Percentiles rank a stretch among this genome's conserved stretches.
Evolutionary conservation across 2,113 vertebrate species (phyloP).

Genomic region (Tragulus kanchil): DNA sequence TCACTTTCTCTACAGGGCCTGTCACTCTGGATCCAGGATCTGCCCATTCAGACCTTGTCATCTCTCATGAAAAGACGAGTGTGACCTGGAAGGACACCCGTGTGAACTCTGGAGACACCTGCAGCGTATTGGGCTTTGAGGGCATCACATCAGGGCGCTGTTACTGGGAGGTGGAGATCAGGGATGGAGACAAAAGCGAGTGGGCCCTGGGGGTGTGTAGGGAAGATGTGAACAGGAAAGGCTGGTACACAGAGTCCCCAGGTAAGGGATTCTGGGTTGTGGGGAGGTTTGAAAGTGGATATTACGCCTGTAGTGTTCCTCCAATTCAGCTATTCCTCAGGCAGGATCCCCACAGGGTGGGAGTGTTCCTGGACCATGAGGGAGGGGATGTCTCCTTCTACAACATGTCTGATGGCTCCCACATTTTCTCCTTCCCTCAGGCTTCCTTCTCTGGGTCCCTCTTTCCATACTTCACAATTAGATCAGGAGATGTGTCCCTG

Average conservation of each 20-base stretch:
- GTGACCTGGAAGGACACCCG: fast-evolving
- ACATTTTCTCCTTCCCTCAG: slow-evolving; percentile 87
- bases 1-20: neutral
- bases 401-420: slow-evolving; percentile 85
- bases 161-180: slow-evolving; percentile 78
- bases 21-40: slow-evolving; percentile 53
- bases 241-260: fast-evolving
- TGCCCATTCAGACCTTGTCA: fast-evolving
- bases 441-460: slow-evolving; percentile 85
- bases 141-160: slow-evolving; percentile 54
- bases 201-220: slow-evolving; percentile 75
- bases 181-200: fast-evolving
- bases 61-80: neutral
- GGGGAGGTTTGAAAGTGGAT: fast-evolving
- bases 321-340: slow-evolving; percentile 58
- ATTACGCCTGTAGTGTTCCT: slow-evolving; percentile 74
- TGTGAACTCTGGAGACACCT: slow-evolving; percentile 61
- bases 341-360: slow-evolving; percentile 79
- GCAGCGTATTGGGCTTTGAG: slow-evolving; percentile 6
- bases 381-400: slow-evolving; percentile 88
- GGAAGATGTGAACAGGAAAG: neutral
- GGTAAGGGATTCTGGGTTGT: slow-evolving; percentile 66
- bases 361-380: slow-evolving; percentile 86
- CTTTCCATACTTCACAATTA: slow-evolving; percentile 86
- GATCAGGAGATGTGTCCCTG: neutral